Evolutionary conservation across 2,113 vertebrate species (phyloP).

Genomic region (Brachypteracias leptosomus): DNA sequence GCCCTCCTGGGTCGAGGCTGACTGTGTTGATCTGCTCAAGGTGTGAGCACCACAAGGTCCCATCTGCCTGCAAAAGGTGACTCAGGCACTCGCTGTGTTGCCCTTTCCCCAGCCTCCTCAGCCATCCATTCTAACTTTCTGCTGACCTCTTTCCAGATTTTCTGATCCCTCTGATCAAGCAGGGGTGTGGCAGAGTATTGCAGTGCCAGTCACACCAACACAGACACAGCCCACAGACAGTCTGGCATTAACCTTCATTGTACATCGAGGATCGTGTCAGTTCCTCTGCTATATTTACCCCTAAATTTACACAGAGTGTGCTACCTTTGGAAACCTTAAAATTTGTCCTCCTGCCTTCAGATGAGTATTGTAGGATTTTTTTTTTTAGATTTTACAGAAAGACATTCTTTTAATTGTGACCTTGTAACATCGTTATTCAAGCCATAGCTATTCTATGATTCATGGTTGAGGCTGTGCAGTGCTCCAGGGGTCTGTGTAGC

Average conservation of each 20-base stretch:
- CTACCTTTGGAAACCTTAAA: neutral
- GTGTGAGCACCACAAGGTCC: rapidly evolving
- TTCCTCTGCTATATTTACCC: neutral
- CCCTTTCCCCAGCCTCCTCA: neutral
- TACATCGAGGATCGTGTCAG: rapidly evolving
- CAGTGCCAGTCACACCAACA: rapidly evolving
- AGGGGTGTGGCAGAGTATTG: neutral
- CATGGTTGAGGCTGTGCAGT: rapidly evolving
- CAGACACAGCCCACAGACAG: rapidly evolving
- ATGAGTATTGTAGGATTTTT: neutral
- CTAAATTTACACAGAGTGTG: neutral
- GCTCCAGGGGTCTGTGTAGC: neutral
- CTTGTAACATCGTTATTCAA: neutral
- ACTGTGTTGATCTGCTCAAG: rapidly evolving
- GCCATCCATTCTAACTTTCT: neutral
- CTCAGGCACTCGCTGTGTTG: rapidly evolving
- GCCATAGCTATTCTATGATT: neutral
- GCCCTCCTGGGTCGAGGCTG: neutral
- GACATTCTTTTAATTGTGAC: neutral
- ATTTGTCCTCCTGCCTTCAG: no score
- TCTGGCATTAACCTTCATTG: neutral
- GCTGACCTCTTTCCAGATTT: neutral
- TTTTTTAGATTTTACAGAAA: neutral
- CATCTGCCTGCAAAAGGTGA: neutral
- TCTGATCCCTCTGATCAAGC: neutral